Evolutionary conservation across 2,113 vertebrate genomes (phyloP), one percentile per base, ranked within the genome.

Genomic region (Gadus macrocephalus): DNA sequence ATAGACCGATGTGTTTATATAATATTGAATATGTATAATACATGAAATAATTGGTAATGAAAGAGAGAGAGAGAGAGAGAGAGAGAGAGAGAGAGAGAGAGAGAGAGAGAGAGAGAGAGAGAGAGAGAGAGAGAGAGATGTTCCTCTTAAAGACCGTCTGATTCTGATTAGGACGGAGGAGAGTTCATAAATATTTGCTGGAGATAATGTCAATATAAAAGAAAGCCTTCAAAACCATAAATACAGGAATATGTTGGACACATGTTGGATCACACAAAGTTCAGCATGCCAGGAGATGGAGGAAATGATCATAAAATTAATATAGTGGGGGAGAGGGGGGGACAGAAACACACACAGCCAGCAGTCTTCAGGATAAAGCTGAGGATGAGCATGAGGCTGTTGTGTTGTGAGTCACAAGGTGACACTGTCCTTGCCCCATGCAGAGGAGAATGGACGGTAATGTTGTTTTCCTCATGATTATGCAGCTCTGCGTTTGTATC

Each of bases 171-270:
- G 49, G 76, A 31, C 25, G 3, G 15, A 61, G 28, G 16, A 42
- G 64, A 59, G 71, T 61, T 28, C 49, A 75, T 67, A 67, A 65
- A 78, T 76, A 71, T 68, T 61, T 12, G 59, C 59, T 61, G 59
- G 59, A 61, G n/a, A 49, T 2, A 49, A 49, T 49, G 7, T 49
- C 42, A 49, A 49, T 49, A 9, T 49, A 49, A 49, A 49, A 14
- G 9, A 49, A 49, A 49, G 12, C 42, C 42, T 20, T 20, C 12
- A 59, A 20, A 22, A 76, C 20, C 58, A 75, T 38, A 61, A 49
- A 49, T 49, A 49, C 7, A 22, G 59, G 70, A 67, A 67, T 35
- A 53, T 70, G 53, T 64, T 59, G 19, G 38, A 73, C 65, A 76
- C 28, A 68, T 77, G 68, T 60, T 69, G 11, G 1, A 53, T 64